These are phyloP conservation scores for Probaryconus sp. DNA, from an alignment of 1,140 invertebrate species.

Conservation along the genomic window DNA sequence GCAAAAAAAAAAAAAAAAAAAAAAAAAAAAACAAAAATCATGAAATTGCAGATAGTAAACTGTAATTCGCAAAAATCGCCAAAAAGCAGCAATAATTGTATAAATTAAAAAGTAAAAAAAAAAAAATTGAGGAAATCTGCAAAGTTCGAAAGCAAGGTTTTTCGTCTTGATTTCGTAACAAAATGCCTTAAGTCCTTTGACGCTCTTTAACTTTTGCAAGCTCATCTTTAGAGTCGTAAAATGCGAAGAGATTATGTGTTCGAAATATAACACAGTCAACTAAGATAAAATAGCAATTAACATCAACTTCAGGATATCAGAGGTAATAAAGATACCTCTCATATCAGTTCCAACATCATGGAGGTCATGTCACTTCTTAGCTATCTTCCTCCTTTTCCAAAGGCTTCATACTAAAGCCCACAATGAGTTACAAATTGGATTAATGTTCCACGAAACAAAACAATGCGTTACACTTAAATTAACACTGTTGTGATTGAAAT, in stretches of 20 bases:
- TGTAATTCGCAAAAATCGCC: no score
- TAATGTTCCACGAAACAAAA: slow-evolving; percentile 40
- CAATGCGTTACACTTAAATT: slow-evolving; percentile 26
- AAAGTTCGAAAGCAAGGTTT: no score
- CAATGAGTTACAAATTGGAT: slow-evolving; percentile 53
- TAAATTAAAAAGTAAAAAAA: no score
- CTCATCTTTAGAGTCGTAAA: slow-evolving; percentile 56
- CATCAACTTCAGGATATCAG: slow-evolving; percentile 67
- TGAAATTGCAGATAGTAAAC: no score
- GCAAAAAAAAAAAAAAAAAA: no score
- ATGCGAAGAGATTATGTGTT: slow-evolving; percentile 66
- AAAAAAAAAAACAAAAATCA: no score
- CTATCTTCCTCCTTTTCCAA: slow-evolving; percentile 33
- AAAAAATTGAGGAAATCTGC: no score
- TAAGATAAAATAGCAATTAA: slow-evolving; percentile 76
- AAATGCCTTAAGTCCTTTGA: slow-evolving; percentile 4
- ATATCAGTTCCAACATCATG: slow-evolving; percentile 48
- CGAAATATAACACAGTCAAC: slow-evolving; percentile 68
- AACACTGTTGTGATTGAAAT: slow-evolving; percentile 10
- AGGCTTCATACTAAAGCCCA: slow-evolving; percentile 33
- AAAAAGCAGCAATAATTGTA: no score
- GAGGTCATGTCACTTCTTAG: slow-evolving; percentile 32
- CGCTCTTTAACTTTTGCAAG: slow-evolving; percentile 13
- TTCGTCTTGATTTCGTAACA: not conserved
- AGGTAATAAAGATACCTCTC: slow-evolving; percentile 76